Conservation (phyloP, 53 echinoderm and acorn worm genomes). For the Echinometra lucunter region DNA sequence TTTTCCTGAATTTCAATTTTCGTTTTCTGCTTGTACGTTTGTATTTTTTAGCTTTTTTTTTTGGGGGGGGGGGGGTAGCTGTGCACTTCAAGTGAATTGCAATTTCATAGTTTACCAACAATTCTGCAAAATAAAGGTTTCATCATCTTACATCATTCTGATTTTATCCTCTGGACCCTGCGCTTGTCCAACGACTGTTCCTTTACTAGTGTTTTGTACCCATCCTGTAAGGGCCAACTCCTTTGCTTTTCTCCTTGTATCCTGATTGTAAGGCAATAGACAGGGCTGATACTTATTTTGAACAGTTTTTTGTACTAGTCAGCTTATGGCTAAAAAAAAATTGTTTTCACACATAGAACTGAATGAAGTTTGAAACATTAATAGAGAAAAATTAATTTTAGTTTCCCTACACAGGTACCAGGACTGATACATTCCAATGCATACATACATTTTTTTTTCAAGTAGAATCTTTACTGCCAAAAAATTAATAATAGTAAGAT, state of each 20-base stretch:
- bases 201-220: slow-evolving; percentile 85
- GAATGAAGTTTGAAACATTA: no score
- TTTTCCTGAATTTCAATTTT: no score
- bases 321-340: no score
- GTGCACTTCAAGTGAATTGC: no score
- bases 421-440: no score
- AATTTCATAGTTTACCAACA: background rate
- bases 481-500: no score
- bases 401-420: no score
- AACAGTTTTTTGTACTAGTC: no score
- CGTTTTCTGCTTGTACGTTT: background rate
- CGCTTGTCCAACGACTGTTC: slow-evolving; percentile 87
- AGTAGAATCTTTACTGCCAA: no score
- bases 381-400: no score
- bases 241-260: slow-evolving; percentile 80
- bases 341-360: no score
- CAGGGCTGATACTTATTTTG: background rate
- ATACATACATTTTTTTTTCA: no score
- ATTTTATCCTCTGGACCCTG: slow-evolving; percentile 87
- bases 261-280: slow-evolving; percentile 43
- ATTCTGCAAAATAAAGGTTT: background rate
- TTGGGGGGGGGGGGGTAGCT: background rate
- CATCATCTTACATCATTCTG: slow-evolving; percentile 66
- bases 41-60: background rate
- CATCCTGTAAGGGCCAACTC: slow-evolving; percentile 86